Evolutionary conservation across 2,888 invertebrate genomes (phyloP).

Genomic region (Philereme transversata): DNA sequence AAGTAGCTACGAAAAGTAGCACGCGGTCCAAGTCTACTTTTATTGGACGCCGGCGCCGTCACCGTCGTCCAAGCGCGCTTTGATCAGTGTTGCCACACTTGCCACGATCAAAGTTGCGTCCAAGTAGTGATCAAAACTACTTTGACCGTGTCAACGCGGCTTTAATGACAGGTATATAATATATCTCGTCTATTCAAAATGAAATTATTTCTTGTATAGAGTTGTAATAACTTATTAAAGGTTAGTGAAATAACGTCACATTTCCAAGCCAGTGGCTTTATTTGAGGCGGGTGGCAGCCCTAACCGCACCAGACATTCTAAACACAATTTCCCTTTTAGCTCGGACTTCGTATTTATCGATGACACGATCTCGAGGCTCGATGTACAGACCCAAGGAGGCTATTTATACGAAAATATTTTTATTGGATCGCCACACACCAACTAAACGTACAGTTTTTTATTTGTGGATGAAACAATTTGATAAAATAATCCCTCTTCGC

Average conservation of each 20-base stretch:
- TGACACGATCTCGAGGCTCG: constrained; percentile 65
- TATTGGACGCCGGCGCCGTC: too few species aligned
- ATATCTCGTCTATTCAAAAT: too few species aligned
- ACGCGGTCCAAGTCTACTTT: too few species aligned
- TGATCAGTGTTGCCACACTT: too few species aligned
- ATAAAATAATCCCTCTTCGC: too few species aligned
- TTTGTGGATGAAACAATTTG: constrained; percentile 22
- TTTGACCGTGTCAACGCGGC: too few species aligned
- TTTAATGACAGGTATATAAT: too few species aligned
- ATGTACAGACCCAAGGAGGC: constrained; percentile 52
- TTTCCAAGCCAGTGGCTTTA: constrained; percentile 32
- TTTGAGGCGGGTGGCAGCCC: constrained; percentile 44
- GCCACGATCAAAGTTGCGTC: too few species aligned
- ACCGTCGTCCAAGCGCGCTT: too few species aligned
- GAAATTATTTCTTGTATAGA: too few species aligned
- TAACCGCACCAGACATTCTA: constrained; percentile 62
- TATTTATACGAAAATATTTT: constrained; percentile 51
- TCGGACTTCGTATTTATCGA: constrained; percentile 67
- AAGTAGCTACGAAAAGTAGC: too few species aligned
- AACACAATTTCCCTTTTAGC: constrained; percentile 80
- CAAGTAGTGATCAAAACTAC: too few species aligned
- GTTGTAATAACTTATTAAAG: neutral
- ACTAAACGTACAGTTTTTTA: constrained; percentile 33
- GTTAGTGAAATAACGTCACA: constrained; percentile 30
- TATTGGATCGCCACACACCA: constrained; percentile 38